A percentile compares a stretch with the other conserved stretches of the same genome.
phyloP scores from a whole-genome alignment of 2,888 invertebrate genomes.

The Loripinus fragilis region DNA sequence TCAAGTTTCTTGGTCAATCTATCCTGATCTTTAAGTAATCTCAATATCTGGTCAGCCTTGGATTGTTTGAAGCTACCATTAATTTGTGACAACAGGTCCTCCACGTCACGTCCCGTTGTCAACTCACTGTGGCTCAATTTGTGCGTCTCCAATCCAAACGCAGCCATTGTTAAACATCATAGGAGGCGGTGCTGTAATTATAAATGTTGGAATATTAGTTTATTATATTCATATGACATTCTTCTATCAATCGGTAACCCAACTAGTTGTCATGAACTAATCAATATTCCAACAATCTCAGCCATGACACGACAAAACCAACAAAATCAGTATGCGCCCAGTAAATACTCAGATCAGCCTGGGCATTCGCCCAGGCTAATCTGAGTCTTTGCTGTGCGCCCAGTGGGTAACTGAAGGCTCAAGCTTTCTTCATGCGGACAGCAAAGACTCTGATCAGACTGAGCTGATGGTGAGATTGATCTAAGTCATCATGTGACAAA shows the following conservation, averaged over 20 bases:
- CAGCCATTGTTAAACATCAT: slow-evolving; percentile 44
- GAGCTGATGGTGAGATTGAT: no score
- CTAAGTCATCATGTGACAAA: no score
- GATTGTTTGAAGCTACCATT: slow-evolving; percentile 65
- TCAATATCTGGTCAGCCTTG: slow-evolving; percentile 70
- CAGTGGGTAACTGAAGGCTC: no score
- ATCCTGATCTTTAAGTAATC: slow-evolving; percentile 71
- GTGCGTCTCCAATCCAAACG: slow-evolving; percentile 42
- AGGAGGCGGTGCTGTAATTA: slow-evolving; percentile 19
- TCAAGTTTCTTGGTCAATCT: slow-evolving; percentile 56
- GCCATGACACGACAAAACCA: no score
- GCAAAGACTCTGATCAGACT: no score
- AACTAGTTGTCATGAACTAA: slow-evolving; percentile 16
- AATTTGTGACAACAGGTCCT: slow-evolving; percentile 62
- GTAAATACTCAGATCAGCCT: no score
- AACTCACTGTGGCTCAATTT: slow-evolving; percentile 50
- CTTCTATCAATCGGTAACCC: slow-evolving; percentile 8
- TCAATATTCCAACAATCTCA: slow-evolving; percentile 39
- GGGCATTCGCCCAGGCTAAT: no score
- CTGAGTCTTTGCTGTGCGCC: no score
- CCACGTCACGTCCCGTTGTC: slow-evolving; percentile 55
- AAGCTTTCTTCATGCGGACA: no score
- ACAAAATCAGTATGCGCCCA: no score
- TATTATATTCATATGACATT: slow-evolving; percentile 25
- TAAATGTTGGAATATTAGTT: slow-evolving; percentile 24